These are phyloP conservation scores for Sigmodon hispidus DNA, from an alignment of 2,113 vertebrate genomes.

Conservation along the genomic window DNA sequence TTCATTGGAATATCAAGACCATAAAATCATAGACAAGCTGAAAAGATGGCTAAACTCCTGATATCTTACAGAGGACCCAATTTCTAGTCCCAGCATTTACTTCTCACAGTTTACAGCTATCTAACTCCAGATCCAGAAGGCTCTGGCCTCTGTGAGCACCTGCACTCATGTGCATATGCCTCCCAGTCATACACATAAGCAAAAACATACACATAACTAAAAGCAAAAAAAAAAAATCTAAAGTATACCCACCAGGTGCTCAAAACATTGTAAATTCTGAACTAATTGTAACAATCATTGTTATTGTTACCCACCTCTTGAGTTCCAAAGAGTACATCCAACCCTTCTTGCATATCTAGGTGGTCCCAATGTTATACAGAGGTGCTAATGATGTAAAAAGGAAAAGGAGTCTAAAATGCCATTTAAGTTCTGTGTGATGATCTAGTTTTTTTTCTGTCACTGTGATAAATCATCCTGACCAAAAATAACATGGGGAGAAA, in stretches of 20 bases:
- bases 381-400: background rate
- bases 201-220: background rate
- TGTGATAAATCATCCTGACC: background rate
- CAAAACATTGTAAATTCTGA: background rate
- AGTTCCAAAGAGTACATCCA: background rate
- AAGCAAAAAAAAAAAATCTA: background rate
- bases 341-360: background rate
- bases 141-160: background rate
- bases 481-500: background rate
- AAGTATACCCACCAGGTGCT: background rate
- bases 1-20: background rate
- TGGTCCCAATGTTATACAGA: background rate
- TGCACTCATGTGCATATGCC: background rate
- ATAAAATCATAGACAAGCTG: background rate
- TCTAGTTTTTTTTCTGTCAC: background rate
- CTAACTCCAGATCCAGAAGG: background rate
- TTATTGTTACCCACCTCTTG: background rate
- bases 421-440: background rate
- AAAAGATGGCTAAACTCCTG: background rate
- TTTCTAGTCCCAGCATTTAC: background rate
- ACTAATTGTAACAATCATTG: background rate
- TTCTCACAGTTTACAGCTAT: background rate
- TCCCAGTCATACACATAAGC: background rate
- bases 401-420: background rate
- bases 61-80: background rate